Conservation (phyloP, 1,140 invertebrate genomes). For the Delia radicum region DNA sequence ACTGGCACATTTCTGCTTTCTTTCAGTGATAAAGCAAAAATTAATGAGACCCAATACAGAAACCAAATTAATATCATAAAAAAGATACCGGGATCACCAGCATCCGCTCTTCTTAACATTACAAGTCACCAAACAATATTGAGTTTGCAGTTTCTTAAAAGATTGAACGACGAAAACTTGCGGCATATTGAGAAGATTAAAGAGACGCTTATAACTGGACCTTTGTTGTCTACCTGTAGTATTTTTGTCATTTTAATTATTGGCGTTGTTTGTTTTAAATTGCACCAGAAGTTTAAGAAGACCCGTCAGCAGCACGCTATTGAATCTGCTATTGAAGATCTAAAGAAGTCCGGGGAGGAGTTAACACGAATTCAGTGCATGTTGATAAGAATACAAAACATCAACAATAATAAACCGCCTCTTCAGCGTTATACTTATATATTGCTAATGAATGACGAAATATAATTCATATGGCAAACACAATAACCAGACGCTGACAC, state of each 20-base stretch:
- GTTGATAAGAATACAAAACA: background rate
- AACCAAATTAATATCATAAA: background rate
- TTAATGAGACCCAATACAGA: background rate
- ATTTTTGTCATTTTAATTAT: background rate
- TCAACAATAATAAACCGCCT: background rate
- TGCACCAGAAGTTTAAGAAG: background rate
- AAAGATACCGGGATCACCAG: constrained; percentile 1
- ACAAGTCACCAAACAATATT: constrained; percentile 4
- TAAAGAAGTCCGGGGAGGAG: constrained; percentile 17
- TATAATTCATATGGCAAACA: background rate
- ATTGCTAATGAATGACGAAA: background rate
- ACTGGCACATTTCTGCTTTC: constrained; percentile 27
- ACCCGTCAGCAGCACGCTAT: background rate
- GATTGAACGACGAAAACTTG: constrained; percentile 3
- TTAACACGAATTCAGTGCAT: constrained; percentile 6
- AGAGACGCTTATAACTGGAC: background rate
- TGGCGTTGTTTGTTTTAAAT: background rate
- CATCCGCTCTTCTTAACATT: constrained; percentile 6
- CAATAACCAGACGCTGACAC: background rate
- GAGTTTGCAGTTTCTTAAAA: constrained; percentile 10
- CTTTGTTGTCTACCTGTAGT: background rate
- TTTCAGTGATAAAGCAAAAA: constrained; percentile 9
- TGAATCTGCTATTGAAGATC: background rate
- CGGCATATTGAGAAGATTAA: background rate
- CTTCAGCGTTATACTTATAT: background rate